Conservation (phyloP, 2,888 invertebrate genomes). For the Chymomyza fuscimana region DNA sequence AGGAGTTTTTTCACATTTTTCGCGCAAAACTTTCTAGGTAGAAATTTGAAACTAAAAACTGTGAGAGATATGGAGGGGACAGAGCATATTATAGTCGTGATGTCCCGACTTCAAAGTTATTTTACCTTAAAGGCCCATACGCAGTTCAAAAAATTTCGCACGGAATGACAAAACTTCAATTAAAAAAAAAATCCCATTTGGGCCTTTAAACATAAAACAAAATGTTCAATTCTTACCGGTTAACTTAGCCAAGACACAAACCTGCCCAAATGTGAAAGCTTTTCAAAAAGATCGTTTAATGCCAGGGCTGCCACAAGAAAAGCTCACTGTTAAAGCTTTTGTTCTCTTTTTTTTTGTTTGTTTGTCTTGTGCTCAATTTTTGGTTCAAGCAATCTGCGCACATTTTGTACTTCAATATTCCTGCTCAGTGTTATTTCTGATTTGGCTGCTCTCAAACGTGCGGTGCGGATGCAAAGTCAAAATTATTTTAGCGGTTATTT, state of each 20-base stretch:
- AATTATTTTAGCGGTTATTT: neutral
- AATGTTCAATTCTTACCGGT: neutral
- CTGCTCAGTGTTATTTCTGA: neutral
- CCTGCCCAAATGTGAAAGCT: neutral
- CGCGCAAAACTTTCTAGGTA: too few relatives aligned
- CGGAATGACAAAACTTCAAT: too few relatives aligned
- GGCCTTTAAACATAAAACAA: too few relatives aligned
- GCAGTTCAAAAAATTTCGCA: too few relatives aligned
- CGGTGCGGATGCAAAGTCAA: conserved; percentile 2
- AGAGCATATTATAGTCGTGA: too few relatives aligned
- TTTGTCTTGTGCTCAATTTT: neutral
- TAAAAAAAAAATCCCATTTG: neutral
- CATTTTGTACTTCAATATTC: neutral
- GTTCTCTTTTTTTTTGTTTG: neutral
- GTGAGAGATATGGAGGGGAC: too few relatives aligned
- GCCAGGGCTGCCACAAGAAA: neutral
- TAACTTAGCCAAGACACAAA: conserved; percentile 1
- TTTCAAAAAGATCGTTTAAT: neutral
- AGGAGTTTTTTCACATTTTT: too few relatives aligned
- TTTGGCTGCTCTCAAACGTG: neutral
- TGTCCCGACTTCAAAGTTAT: too few relatives aligned
- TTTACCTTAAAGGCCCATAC: too few relatives aligned
- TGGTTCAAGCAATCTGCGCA: neutral
- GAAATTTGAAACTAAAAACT: too few relatives aligned
- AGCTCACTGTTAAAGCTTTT: neutral